These are phyloP conservation scores for Scophthalmus maximus DNA, from an alignment of 2,113 vertebrate genomes.

Conservation along the genomic window DNA sequence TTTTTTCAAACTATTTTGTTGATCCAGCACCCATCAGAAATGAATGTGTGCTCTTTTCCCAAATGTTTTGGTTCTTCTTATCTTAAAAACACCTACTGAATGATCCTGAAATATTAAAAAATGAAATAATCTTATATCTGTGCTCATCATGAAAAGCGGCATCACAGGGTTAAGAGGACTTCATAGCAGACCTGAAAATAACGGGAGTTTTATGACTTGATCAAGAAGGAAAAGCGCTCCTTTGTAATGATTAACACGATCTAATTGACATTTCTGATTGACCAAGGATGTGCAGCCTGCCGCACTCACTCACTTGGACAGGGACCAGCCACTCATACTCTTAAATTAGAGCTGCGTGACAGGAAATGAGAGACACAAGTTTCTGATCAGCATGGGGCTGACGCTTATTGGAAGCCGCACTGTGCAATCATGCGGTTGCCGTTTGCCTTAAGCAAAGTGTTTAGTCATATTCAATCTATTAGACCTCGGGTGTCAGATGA, in stretches of 20 bases:
- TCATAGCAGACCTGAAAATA: no score
- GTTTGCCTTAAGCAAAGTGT: not conserved
- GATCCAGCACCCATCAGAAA: no score
- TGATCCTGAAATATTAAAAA: no score
- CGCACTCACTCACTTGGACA: not conserved
- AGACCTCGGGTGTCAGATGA: not conserved
- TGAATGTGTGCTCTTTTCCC: no score
- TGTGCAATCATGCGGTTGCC: slow-evolving; percentile 39
- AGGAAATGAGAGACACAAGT: slow-evolving; percentile 54
- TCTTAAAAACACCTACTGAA: no score
- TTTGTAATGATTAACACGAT: not conserved
- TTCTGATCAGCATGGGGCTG: slow-evolving; percentile 6
- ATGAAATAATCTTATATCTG: no score
- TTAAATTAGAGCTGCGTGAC: slow-evolving; percentile 3
- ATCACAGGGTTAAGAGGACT: no score
- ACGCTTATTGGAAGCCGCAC: slow-evolving; percentile 36
- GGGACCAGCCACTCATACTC: not conserved
- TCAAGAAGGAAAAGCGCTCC: no score
- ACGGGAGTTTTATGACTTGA: no score
- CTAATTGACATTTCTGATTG: not conserved
- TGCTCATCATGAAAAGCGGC: no score
- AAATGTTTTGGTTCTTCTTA: no score
- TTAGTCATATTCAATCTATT: slow-evolving; percentile 40
- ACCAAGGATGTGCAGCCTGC: not conserved
- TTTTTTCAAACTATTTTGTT: no score